Percentiles rank a stretch among this genome's conserved stretches.
Evolutionary conservation across 2,888 invertebrate species (phyloP).

Genomic region (Synanthedon myopaeformis): DNA sequence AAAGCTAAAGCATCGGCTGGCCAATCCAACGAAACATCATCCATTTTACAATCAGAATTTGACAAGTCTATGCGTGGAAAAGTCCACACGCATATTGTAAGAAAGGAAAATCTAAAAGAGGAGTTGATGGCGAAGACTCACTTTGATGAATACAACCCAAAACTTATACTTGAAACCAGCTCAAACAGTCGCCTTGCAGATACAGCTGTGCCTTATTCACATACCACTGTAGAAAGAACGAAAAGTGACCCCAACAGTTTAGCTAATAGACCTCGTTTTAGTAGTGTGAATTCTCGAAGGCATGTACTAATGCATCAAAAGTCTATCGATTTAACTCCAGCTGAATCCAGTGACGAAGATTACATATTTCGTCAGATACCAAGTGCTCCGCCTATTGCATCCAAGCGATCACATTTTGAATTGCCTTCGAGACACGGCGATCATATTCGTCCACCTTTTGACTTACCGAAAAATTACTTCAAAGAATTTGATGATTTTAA

Average conservation of each 20-base stretch:
- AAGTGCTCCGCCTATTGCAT: conserved; percentile 78
- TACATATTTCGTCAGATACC: conserved; percentile 81
- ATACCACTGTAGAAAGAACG: conserved; percentile 83
- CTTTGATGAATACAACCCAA: conserved; percentile 80
- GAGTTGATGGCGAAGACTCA: conserved; percentile 76
- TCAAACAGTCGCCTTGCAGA: conserved; percentile 65
- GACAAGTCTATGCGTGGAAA: conserved; percentile 66
- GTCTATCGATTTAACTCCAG: conserved; percentile 86
- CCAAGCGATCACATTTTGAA: conserved; percentile 78
- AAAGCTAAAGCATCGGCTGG: conserved; percentile 56
- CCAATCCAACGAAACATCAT: conserved; percentile 53
- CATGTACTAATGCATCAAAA: conserved; percentile 88
- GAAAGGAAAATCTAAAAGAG: conserved; percentile 71
- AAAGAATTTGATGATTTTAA: conserved; percentile 74
- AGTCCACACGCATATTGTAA: conserved; percentile 49
- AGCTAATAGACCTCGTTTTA: conserved; percentile 78
- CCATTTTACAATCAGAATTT: conserved; percentile 72
- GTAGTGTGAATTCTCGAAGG: conserved; percentile 79
- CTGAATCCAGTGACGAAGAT: conserved; percentile 87
- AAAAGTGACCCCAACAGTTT: conserved; percentile 88
- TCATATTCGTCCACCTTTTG: conserved; percentile 75
- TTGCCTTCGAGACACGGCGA: conserved; percentile 70
- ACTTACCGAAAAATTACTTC: conserved; percentile 79
- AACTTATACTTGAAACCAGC: conserved; percentile 66
- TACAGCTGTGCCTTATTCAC: conserved; percentile 69